Conservation (phyloP, 2,797 vertebrate genomes). For the Phrynocephalus guinanensis region DNA sequence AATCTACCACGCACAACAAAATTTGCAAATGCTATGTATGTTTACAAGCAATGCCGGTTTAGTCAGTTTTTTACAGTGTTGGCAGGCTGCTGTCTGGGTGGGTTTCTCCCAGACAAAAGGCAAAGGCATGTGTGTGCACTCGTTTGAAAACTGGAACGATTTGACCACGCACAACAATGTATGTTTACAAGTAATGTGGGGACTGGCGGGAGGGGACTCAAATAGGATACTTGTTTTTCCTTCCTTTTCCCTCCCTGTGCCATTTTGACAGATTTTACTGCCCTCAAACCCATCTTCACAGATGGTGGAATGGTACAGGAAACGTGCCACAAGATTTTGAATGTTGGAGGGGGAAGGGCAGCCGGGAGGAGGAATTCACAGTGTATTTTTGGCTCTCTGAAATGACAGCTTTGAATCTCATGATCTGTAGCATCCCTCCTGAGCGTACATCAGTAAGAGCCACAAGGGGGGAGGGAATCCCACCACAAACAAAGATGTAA, state of each 20-base stretch:
- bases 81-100: too few species aligned
- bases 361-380: not conserved
- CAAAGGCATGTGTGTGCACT: too few species aligned
- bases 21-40: not conserved
- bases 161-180: constrained; percentile 3
- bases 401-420: constrained; percentile 18
- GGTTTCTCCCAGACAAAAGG: too few species aligned
- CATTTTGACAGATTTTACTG: constrained; percentile 24
- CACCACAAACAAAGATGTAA: constrained; percentile 18
- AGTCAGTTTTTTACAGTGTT: too few species aligned
- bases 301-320: constrained; percentile 5
- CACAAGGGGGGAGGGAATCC: not conserved
- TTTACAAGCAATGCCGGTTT: too few species aligned
- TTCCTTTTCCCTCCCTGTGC: not conserved
- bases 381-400: constrained; percentile 25
- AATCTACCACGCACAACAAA: constrained; percentile 8
- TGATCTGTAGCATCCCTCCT: constrained; percentile 6
- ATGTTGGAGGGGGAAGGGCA: not conserved
- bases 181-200: too few species aligned
- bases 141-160: too few species aligned
- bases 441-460: not conserved
- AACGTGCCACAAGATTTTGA: constrained; percentile 30
- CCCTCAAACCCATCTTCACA: constrained; percentile 18
- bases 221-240: not conserved
- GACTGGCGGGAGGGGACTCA: not conserved